Conservation (phyloP, 2,797 vertebrate genomes). For the Kryptopterus vitreolus region DNA sequence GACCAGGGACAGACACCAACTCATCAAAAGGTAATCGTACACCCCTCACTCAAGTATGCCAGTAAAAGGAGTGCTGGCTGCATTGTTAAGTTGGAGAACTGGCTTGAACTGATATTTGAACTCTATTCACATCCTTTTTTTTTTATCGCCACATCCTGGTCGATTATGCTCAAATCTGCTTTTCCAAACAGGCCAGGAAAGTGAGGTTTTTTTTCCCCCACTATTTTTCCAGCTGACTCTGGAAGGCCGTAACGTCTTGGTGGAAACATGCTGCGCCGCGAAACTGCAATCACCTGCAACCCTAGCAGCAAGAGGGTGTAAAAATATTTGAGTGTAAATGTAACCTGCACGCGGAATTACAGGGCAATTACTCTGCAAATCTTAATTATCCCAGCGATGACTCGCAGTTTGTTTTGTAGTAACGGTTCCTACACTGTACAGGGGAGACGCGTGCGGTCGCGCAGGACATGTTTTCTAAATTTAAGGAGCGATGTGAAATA, state of each 20-base stretch:
- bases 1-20: constrained; percentile 42
- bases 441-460: neutral
- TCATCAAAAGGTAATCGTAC: constrained; percentile 44
- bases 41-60: constrained; percentile 20
- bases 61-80: constrained; percentile 25
- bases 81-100: constrained; percentile 28
- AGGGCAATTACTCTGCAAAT: constrained; percentile 56
- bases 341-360: constrained; percentile 69
- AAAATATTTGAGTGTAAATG: constrained; percentile 68
- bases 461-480: constrained; percentile 49
- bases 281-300: constrained; percentile 20
- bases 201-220: constrained; percentile 1
- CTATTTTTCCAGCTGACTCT: constrained; percentile 24
- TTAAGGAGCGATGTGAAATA: constrained; percentile 31
- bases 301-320: constrained; percentile 13
- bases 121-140: constrained; percentile 31
- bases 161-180: constrained; percentile 25
- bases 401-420: constrained; percentile 63
- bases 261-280: constrained; percentile 11
- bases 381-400: constrained; percentile 70
- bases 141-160: constrained; percentile 31
- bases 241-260: neutral
- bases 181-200: constrained; percentile 13
- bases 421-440: constrained; percentile 59
- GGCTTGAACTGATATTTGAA: constrained; percentile 28